These are phyloP conservation scores for Pogonocherus hispidulus DNA, from an alignment of 2,888 invertebrate species.

Conservation along the genomic window DNA sequence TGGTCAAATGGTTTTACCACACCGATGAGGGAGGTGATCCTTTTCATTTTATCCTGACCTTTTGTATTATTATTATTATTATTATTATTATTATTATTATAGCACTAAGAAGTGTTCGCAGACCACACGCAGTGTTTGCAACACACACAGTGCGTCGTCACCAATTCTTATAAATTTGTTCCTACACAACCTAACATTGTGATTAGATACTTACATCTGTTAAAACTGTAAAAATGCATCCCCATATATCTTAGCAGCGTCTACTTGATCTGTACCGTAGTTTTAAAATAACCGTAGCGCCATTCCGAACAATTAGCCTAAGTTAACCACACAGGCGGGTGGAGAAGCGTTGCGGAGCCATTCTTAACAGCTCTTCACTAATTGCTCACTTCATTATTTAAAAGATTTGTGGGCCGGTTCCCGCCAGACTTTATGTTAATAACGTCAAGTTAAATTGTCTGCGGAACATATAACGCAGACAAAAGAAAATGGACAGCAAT, in stretches of 20 bases:
- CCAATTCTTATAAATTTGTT: no score
- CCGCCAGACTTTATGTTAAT: constrained; percentile 34
- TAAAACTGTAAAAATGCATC: no score
- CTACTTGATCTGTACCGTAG: constrained; percentile 1
- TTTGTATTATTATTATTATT: no score
- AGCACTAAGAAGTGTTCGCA: no score
- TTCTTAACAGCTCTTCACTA: constrained; percentile 44
- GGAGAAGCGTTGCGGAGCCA: constrained; percentile 34
- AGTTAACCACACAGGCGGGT: constrained; percentile 38
- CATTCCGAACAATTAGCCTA: constrained; percentile 52
- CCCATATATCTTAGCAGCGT: not conserved
- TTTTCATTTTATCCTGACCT: no score
- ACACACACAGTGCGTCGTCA: no score
- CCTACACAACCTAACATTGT: no score
- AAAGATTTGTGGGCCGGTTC: constrained; percentile 41
- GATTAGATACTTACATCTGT: no score
- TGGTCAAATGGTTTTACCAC: no score
- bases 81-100: no score
- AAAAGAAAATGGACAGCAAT: constrained; percentile 23
- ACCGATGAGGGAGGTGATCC: no score
- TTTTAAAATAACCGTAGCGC: constrained; percentile 50
- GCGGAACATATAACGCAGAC: constrained; percentile 30
- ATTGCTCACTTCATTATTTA: constrained; percentile 49
- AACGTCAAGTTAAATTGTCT: constrained; percentile 34
- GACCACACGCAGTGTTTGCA: no score